Evolutionary conservation across 2,888 invertebrate species (phyloP), one percentile per base, ranked within the genome.

Genomic region (Prosopocoilus inquinatus): DNA sequence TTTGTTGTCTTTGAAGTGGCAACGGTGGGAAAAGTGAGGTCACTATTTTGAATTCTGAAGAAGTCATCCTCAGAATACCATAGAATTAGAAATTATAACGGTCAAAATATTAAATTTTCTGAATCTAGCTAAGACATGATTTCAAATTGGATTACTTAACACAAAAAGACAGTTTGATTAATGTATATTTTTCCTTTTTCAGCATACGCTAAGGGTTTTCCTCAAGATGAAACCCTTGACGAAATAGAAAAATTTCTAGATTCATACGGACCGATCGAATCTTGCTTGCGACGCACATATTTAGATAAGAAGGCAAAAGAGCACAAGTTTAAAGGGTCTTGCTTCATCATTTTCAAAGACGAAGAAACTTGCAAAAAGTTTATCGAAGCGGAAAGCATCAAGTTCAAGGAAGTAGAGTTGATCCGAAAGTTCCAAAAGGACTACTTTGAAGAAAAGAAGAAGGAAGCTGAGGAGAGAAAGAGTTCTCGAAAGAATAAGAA

Each of bases 141-240:
- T 35, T 35, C 9, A 35, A 35, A 35, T 35, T 35, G n/a, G n/a
- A n/a, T 13, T 15, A n/a, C 11, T 41, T 41, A 44, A 44, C 13
- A 7, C n/a, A 15, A 44, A 5, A 44, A 15, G 9, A 38, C 39
- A 4, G 15, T 16, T 28, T 5, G 20, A 1, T 28, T 28, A 13
- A 15, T 41, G 11, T 13, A 41, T 32, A 38, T 11, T 32, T 3
- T 43, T 49, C 8, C 45, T 12, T 54, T 73, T 69, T 11, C 56
- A 76, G 83, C 92, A 11, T 98, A 97, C 71, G 87, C 88, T 47
- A 96, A 96, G 81, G 92, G 92, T 3, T 94, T 94, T 68, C 86
- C 90, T 0, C 82, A 85, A 68, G 86, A 84, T 59, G 81, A 83
- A 4, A 75, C 79, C 0, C 80, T 82, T 5, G 89, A 91, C 63